Evolutionary conservation across 2,888 invertebrate genomes (phyloP).

Genomic region (Protonemura montana): DNA sequence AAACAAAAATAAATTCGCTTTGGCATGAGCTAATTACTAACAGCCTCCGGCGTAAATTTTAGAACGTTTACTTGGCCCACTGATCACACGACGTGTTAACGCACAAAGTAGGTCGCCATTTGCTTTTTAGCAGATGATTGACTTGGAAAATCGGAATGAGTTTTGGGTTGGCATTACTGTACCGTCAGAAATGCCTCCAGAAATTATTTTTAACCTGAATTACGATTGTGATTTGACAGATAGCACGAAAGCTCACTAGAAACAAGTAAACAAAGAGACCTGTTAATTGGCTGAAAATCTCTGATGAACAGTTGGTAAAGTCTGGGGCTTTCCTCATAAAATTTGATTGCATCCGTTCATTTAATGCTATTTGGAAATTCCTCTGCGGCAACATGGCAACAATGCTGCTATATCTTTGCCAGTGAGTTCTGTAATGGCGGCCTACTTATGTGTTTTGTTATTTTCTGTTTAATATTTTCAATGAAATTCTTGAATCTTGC

Average conservation of each 20-base stretch:
- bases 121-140: conserved; percentile 32
- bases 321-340: background rate
- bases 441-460: conserved; percentile 12
- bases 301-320: too few relatives aligned
- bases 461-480: conserved; percentile 7
- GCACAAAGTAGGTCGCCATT: conserved; percentile 36
- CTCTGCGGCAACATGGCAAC: background rate
- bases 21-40: conserved; percentile 1
- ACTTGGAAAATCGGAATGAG: background rate
- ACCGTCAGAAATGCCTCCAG: background rate
- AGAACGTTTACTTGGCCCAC: background rate
- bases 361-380: background rate
- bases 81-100: conserved; percentile 31
- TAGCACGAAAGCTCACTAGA: too few relatives aligned
- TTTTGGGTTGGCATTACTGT: background rate
- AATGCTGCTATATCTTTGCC: background rate
- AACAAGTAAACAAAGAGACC: too few relatives aligned
- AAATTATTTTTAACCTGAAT: too few relatives aligned
- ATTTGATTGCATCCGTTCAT: too few relatives aligned
- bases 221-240: too few relatives aligned
- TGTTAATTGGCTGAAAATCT: too few relatives aligned
- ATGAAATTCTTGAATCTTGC: background rate
- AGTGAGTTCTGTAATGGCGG: background rate
- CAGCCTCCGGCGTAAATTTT: background rate
- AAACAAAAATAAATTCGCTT: background rate